These are phyloP conservation scores for Bambusicola thoracicus DNA, from an alignment of 2,113 vertebrate species.

Conservation along the genomic window DNA sequence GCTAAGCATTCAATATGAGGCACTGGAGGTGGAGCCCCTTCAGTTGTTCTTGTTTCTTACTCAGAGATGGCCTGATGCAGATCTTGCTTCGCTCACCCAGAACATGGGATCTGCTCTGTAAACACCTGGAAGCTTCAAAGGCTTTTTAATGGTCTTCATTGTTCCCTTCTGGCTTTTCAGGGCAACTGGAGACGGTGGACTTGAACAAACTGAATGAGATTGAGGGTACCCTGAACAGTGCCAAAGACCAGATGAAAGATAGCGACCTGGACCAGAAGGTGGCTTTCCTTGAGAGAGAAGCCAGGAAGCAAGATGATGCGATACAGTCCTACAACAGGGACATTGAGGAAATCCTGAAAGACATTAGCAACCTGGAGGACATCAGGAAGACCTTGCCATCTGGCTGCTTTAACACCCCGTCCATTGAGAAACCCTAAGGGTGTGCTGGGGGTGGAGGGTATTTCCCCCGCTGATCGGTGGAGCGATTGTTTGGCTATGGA, in stretches of 20 bases:
- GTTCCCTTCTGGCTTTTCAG: slow-evolving; percentile 71
- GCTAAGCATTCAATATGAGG: neutral
- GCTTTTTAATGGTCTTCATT: neutral
- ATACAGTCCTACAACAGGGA: slow-evolving; percentile 91
- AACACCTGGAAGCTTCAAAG: neutral
- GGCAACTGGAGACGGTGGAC: slow-evolving; percentile 94
- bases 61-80: accelerated
- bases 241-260: slow-evolving; percentile 89
- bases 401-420: slow-evolving; percentile 96
- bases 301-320: slow-evolving; percentile 88
- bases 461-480: slow-evolving; percentile 35
- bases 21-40: neutral
- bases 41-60: neutral
- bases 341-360: slow-evolving; percentile 90
- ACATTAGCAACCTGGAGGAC: slow-evolving; percentile 94
- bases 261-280: slow-evolving; percentile 90
- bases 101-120: neutral
- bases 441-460: slow-evolving; percentile 24
- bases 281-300: slow-evolving; percentile 86
- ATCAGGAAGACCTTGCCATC: slow-evolving; percentile 93
- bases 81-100: neutral
- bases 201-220: slow-evolving; percentile 92
- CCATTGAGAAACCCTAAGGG: slow-evolving; percentile 88
- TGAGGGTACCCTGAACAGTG: slow-evolving; percentile 85
- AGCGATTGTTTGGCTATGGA: slow-evolving; percentile 65